Conservation (phyloP, 37 sponge, comb jelly and placozoan species). For the Aphrocallistes beatrix region DNA sequence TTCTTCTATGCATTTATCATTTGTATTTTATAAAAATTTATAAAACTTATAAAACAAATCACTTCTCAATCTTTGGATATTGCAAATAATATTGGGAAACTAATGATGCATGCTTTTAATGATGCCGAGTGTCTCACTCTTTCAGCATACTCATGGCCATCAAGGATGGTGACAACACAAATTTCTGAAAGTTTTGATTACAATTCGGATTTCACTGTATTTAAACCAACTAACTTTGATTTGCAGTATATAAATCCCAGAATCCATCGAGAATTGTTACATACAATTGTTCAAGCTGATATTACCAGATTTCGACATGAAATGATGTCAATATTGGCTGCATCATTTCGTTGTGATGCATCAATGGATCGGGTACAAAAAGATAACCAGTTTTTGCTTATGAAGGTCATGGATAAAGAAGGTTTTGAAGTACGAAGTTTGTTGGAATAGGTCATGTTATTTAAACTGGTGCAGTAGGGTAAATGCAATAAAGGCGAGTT, state of each 20-base stretch:
- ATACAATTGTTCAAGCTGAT: background rate
- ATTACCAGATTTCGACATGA: background rate
- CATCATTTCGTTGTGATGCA: conserved; percentile 5
- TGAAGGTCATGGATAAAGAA: background rate
- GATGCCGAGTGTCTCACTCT: background rate
- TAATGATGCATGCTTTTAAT: background rate
- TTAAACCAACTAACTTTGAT: conserved; percentile 8
- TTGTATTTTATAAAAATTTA: too few species aligned
- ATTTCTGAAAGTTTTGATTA: background rate
- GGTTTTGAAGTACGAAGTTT: too few species aligned
- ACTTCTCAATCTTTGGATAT: too few species aligned
- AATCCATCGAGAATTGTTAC: background rate
- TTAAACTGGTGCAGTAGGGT: too few species aligned
- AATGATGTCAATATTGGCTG: background rate
- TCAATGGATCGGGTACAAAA: background rate
- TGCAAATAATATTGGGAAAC: background rate
- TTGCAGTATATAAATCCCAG: background rate
- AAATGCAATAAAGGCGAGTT: background rate
- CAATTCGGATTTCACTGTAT: background rate
- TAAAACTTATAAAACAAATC: too few species aligned
- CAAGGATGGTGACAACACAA: background rate
- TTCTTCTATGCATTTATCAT: too few species aligned
- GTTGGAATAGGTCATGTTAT: too few species aligned
- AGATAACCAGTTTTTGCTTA: background rate
- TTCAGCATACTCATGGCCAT: background rate